A percentile compares a stretch with the other conserved stretches of the same genome.
phyloP scores from a whole-genome alignment of 2,888 invertebrate species.

The Torymus aiolomorphi region DNA sequence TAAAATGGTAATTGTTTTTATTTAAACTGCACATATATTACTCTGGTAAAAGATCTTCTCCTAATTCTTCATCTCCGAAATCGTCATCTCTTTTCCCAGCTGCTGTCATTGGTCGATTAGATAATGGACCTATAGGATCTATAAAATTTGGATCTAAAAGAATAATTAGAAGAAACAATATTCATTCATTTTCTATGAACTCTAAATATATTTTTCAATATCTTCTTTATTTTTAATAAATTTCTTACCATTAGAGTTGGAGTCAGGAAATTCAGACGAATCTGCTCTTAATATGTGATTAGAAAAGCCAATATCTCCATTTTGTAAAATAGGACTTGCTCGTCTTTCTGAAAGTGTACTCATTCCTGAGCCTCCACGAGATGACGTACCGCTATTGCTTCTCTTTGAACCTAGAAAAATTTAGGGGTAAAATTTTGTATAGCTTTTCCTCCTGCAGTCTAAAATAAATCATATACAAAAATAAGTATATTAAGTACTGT shows the following conservation, averaged over 20 bases:
- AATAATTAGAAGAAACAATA: constrained; percentile 27
- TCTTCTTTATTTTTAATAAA: constrained; percentile 20
- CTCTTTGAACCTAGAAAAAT: constrained; percentile 76
- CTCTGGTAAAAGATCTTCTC: constrained; percentile 85
- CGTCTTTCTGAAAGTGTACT: constrained; percentile 76
- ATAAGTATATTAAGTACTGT: constrained; percentile 18
- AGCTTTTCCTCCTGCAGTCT: too few relatives aligned
- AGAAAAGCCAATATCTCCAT: constrained; percentile 36
- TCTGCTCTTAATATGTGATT: constrained; percentile 58
- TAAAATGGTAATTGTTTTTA: neutral
- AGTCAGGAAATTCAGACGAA: constrained; percentile 65
- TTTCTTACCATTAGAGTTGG: constrained; percentile 56
- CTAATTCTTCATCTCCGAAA: constrained; percentile 85
- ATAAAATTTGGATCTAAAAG: constrained; percentile 77
- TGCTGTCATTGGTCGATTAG: constrained; percentile 78
- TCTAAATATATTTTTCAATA: constrained; percentile 12
- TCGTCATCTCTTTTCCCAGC: constrained; percentile 80
- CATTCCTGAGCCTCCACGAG: constrained; percentile 78
- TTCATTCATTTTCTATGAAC: neutral
- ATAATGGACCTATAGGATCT: constrained; percentile 79
- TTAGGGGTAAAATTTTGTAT: too few relatives aligned
- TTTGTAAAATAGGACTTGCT: constrained; percentile 67
- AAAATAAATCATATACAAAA: neutral
- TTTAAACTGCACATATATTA: constrained; percentile 71
- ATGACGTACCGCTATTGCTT: constrained; percentile 79